Percentiles rank a stretch among this genome's conserved stretches.
These are phyloP conservation scores for Pardalotus punctatus DNA, from an alignment of 2,113 vertebrate genomes.

Conservation along the genomic window DNA sequence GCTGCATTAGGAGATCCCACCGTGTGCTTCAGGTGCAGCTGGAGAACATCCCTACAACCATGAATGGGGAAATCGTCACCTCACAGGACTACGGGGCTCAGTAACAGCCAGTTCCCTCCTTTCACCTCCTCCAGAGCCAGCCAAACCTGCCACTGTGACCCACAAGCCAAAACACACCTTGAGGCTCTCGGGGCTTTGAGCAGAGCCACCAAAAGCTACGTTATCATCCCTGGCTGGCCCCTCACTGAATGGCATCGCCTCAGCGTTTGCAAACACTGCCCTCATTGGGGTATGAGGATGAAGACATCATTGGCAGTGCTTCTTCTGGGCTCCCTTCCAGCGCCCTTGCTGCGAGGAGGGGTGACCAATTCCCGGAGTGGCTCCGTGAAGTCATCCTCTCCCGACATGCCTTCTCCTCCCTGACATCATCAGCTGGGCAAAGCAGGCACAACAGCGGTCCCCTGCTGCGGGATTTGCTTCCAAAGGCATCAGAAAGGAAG, in stretches of 20 bases:
- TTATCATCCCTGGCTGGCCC: not conserved
- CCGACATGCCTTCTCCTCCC: not conserved
- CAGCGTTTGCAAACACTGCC: not conserved
- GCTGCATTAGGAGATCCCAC: not conserved
- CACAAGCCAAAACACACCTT: not conserved
- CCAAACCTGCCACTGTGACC: not conserved
- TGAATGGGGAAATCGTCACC: not conserved
- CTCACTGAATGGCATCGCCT: not conserved
- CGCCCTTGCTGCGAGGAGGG: not conserved
- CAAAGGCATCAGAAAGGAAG: not conserved
- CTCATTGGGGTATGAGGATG: constrained; percentile 1
- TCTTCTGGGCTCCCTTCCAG: constrained; percentile 13
- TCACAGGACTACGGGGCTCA: not conserved
- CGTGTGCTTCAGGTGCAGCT: not conserved
- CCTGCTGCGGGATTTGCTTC: not conserved
- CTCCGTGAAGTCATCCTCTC: not conserved
- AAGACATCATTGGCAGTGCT: constrained; percentile 36
- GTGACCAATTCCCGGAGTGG: not conserved
- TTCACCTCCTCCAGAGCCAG: not conserved
- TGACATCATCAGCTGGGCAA: not conserved
- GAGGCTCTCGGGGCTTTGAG: not conserved
- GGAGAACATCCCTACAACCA: not conserved
- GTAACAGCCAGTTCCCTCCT: not conserved
- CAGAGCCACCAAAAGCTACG: not conserved
- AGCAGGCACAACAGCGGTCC: not conserved